A percentile compares a stretch with the other conserved stretches of the same genome.
These are phyloP conservation scores for Leptinotarsa peninsularis DNA, from an alignment of 2,888 invertebrate species.

Conservation along the genomic window DNA sequence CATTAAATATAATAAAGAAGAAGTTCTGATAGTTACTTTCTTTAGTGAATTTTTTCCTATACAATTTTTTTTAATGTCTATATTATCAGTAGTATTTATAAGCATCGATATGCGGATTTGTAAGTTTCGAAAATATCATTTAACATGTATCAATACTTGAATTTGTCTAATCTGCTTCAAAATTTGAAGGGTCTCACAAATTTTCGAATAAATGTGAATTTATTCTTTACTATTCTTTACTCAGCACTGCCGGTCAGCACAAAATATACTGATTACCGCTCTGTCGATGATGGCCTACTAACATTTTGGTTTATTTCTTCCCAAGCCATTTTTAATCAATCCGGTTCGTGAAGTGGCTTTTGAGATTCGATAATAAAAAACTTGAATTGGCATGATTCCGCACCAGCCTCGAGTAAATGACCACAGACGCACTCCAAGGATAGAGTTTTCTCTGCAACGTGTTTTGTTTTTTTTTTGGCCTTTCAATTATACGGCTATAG, in stretches of 20 bases:
- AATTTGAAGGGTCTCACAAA: background rate
- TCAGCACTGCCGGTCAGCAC: background rate
- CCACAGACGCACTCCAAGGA: constrained; percentile 8
- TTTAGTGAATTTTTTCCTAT: too few species aligned
- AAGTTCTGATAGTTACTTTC: too few species aligned
- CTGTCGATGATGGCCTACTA: background rate
- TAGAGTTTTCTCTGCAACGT: background rate
- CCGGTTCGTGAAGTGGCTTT: constrained; percentile 9
- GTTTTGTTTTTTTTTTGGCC: background rate
- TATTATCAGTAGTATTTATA: too few species aligned
- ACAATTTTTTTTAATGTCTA: too few species aligned
- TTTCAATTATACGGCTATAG: background rate
- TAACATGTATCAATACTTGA: too few species aligned
- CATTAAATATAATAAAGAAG: too few species aligned
- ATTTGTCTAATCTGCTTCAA: too few species aligned
- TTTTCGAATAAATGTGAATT: background rate
- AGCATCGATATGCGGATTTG: too few species aligned
- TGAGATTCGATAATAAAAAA: constrained; percentile 11
- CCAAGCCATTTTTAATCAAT: constrained; percentile 2
- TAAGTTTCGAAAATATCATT: too few species aligned
- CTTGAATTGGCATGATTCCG: constrained; percentile 12
- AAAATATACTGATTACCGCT: background rate
- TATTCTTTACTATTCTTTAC: background rate
- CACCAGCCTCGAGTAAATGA: constrained; percentile 15
- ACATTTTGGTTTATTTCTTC: constrained; percentile 11